Base-by-base conservation (phyloP, 2,113 vertebrate species). In the Hippocampus barbouri region DNA sequence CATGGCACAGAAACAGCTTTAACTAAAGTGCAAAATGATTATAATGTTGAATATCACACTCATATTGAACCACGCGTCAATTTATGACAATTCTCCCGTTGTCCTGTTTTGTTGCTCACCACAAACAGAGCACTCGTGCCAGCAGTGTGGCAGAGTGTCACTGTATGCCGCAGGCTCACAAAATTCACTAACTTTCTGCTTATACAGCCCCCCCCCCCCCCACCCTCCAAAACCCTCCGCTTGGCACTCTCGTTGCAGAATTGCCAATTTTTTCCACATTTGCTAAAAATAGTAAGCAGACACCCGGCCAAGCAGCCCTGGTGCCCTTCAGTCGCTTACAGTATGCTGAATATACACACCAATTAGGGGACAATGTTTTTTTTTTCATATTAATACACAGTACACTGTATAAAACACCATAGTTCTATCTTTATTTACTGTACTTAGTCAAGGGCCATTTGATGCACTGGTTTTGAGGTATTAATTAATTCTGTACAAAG, bases 91-190 rank as follows among this genome's bases (percentile, higher is more conserved):
- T 54, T 64, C 64, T 81, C 76, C 73, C 66, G 67, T 69, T 70
- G 77, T 74, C 63, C 72, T 82, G 86, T 88, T 92, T 90, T 85
- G 83, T 87, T 86, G 83, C 84, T 84, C 78, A 73, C 79, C 87
- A 83, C 88, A 89, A 68, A 65, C 73, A 83, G 77, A 75, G 66
- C 70, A 79, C 38, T 78, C 68, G 79, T 78, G 86, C 85, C 89
- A 89, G 74, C 72, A 77, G 83, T 85, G 87, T 85, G 83, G 86
- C 74, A 75, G 66, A 82, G 85, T 85, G 81, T 89, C 86, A 85
- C 86, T 51, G 68, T 80, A 83, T 81, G 80, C 81, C 84, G 83
- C 87, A 89, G 79, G 77, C 80, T 73, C 66, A 62, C 60, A 67
- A 49, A 68, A 73, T 79, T 87, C 78, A 87, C 73, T 82, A 75